Evolutionary conservation across 1,140 invertebrate genomes (phyloP), one percentile per base, ranked within the genome.

Genomic region (Aphelenchoides besseyi): DNA sequence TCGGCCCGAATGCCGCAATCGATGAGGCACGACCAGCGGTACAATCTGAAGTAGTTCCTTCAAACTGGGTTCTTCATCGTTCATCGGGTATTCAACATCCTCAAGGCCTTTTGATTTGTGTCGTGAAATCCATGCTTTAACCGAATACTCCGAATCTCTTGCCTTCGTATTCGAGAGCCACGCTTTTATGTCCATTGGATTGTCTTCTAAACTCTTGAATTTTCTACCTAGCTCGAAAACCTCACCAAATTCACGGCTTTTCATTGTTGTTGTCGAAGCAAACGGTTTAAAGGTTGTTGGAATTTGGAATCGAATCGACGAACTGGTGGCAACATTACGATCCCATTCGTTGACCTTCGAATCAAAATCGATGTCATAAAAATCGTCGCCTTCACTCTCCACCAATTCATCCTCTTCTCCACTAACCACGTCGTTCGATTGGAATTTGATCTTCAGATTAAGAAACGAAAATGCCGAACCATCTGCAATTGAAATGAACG

Each of bases 1-100:
- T 23, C 12, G 5, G 32, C 23, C 5, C 5, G 5, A 5, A 23
- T 59, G 55, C 18, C 55, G 5, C 16, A 59, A 29, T 8, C 55
- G 55, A 59, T 59, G 55, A 8, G 55, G 55, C 5, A 59, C 55
- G 18, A 59, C 55, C 12, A 59, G 18, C 5, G 26, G 55, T 23
- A 23, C 32, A 8, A 59, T 8, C 32, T 59, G 55, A 23, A 59
- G 55, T 8, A 59, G 32, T 33, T 59, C 55, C 23, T 59, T 59
- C 12, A 59, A 33, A 33, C 55, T 23, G 55, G 55, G 55, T 8
- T 8, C 23, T 33, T 59, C 55, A 23, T 59, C 55, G 55, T 59
- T 59, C 18, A 23, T 59, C 18, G 55, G 55, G 55, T 59, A 59
- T 8, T 59, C 55, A 28, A 59, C 55, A 8, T 28, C 5, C 18